Evolutionary conservation across 2,113 vertebrate species (phyloP), one percentile per base, ranked within the genome.

Genomic region (Phycodurus eques): DNA sequence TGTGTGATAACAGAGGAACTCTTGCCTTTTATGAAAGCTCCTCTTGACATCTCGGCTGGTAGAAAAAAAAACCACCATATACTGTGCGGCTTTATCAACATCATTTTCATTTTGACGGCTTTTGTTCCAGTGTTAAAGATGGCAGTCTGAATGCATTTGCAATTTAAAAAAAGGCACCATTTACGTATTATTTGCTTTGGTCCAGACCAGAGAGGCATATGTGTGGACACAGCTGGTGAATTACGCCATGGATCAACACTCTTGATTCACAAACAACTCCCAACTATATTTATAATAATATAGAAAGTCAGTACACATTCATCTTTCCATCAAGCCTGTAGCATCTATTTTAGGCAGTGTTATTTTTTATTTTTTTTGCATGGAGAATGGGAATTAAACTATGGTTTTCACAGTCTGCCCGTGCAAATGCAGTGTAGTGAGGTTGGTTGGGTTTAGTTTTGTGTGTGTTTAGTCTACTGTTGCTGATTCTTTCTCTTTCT

Each of bases 371-470:
- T 47, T 8, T 47, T 47, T 47, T 47, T 47, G 8, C 8, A 56
- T 11, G n/a, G 53, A 9, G 53, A 22, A 56, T 33, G 1, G 27
- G 11, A 60, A 15, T 70, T 54, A 39, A 63, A 35, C 51, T 19
- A 22, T 43, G 43, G 9, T 62, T 33, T 67, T 59, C 51, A 6
- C 8, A 5, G 19, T 39, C 39, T 47, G 51, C 46, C 64, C 51
- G 35, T 44, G 8, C 8, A 35, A 39, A 72, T 49, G 5, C 7
- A 49, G 11, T 17, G 15, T 33, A 20, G 22, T 27, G 59, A 61
- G 33, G 8, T 11, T 54, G 46, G 2, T 12, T 42, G 1, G 15
- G n/a, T 71, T 78, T 76, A 60, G 61, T 61, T 60, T 69, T 15
- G 70, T 60, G 65, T 70, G 2, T 35, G 33, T 73, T 5, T 33